Base-by-base conservation (phyloP, 2,113 vertebrate species). In the Mormyrus iriodes region DNA sequence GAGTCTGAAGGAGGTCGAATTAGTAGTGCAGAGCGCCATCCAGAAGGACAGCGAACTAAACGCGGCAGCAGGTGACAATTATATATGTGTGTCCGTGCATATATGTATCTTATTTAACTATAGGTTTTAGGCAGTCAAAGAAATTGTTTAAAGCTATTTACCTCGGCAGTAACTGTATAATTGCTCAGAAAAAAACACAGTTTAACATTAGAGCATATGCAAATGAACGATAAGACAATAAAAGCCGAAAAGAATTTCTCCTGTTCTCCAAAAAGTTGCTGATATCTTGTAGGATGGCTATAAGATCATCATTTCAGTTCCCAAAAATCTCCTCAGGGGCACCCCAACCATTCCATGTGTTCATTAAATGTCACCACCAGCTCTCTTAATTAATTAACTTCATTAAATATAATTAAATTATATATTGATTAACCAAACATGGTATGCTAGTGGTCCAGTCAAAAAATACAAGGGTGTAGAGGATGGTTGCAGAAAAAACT, bases 21-120 rank as follows among this genome's bases (percentile, higher is more conserved):
- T 31, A 0, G 93, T 93, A 13, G 96, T 99, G 90, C 0, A 90
- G 0, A 6, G 88, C n/a, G 97, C 96, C 0, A 90, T 98, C 61
- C 89, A 86, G 24, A 4, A 39, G 0, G 95, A 96, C n/a, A 90
- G 97, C 9, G 35, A 65, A 9, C 85, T 89, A 0, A 94, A 94
- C 76, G 24, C 55, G n/a, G 90, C 21, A 46, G 49, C 92, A 83
- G 94, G 94, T 96, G 82, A 93, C 73, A 83, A 24, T 31, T 76
- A 91, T 4, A 48, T 51, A 0, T 51, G 46, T 48, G 46, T 0
- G 49, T 51, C 10, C 4, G 44, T 3, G 2, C 44, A 15, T 51
- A 52, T 52, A 52, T 76, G 51, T 76, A 44, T 48, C 52, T 9
- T 53, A 55, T 48, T 24, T 82, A 82, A 73, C 8, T 73, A 24